Base-by-base conservation (phyloP, 2,888 invertebrate species). In the Pyrrhosoma nymphula region DNA sequence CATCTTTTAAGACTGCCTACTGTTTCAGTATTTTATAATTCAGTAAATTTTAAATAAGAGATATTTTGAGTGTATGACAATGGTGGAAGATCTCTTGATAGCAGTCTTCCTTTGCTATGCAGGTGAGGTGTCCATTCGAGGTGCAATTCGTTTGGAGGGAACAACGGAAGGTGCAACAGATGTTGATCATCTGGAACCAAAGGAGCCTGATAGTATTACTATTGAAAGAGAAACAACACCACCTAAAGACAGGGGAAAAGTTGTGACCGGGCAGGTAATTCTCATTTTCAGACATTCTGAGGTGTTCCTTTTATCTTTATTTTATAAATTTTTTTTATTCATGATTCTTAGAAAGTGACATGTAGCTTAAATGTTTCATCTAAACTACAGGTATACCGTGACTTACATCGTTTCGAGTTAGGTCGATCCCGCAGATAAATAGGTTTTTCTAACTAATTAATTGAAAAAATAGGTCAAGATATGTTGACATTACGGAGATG, bases 251-350 rank as follows among this genome's bases (percentile, higher is more conserved):
- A 93, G 93, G 39, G 69, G 69, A 47, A 69, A 93, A n/a, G 56
- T 95, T 30, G 82, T 88, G 23, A 26, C 88, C 88, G 95, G 95
- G 56, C 56, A 88, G 95, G 95, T 30, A 95, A 91, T 60, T 2
- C 20, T 20, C 30, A 35, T 91, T 91, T 56, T 56, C 6, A 90
- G n/a, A 69, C 23, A 47, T 47, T 2, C 8, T 47, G 88, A 10
- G 20, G 39, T 88, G 20, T 88, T 88, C 16, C 10, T 88, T 88
- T 6, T 88, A 47, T 47, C 47, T 88, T 39, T 39, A 26, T 10
- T 88, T 0, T 20, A 10, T 26, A 26, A 69, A 69, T 69, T 69
- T 69, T 69, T 18, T 63, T 63, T 8, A 63, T n/a, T n/a, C n/a
- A n/a, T n/a, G n/a, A n/a, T n/a, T n/a, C n/a, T n/a, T n/a, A n/a